These are phyloP conservation scores for Poecilia velifera DNA, from an alignment of 2,797 vertebrate species.

Conservation along the genomic window DNA sequence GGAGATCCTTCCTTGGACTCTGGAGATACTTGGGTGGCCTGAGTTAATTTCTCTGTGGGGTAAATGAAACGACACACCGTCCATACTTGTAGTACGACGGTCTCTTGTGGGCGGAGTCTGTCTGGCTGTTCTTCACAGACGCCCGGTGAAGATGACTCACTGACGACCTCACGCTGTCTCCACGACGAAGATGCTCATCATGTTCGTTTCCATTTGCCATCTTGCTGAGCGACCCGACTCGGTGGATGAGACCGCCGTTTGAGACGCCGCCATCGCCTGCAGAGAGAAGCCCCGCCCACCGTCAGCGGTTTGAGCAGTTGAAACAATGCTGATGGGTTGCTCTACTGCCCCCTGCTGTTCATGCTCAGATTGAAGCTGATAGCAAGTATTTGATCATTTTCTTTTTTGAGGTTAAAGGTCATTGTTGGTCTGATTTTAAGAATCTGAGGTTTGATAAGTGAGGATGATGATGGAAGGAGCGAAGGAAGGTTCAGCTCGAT, in stretches of 20 bases:
- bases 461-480: too few relatives aligned
- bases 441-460: too few relatives aligned
- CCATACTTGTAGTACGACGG: slow-evolving; percentile 45
- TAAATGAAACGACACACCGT: slow-evolving; percentile 28
- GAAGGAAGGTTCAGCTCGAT: too few relatives aligned
- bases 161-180: slow-evolving; percentile 52
- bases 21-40: too few relatives aligned
- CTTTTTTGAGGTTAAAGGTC: too few relatives aligned
- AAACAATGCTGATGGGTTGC: background rate
- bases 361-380: too few relatives aligned
- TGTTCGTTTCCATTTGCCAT: slow-evolving; percentile 54
- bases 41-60: background rate
- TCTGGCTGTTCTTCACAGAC: slow-evolving; percentile 48
- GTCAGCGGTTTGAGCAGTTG: background rate
- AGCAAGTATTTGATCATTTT: background rate
- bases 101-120: slow-evolving; percentile 58
- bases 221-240: slow-evolving; percentile 65
- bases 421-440: too few relatives aligned
- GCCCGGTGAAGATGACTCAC: slow-evolving; percentile 52
- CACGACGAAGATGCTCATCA: slow-evolving; percentile 31
- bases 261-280: slow-evolving; percentile 42
- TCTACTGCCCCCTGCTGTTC: background rate
- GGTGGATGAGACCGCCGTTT: slow-evolving; percentile 68
- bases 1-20: too few relatives aligned
- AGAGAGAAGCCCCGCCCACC: background rate